Evolutionary conservation across 2,888 invertebrate genomes (phyloP).

Genomic region (Clunio marinus): DNA sequence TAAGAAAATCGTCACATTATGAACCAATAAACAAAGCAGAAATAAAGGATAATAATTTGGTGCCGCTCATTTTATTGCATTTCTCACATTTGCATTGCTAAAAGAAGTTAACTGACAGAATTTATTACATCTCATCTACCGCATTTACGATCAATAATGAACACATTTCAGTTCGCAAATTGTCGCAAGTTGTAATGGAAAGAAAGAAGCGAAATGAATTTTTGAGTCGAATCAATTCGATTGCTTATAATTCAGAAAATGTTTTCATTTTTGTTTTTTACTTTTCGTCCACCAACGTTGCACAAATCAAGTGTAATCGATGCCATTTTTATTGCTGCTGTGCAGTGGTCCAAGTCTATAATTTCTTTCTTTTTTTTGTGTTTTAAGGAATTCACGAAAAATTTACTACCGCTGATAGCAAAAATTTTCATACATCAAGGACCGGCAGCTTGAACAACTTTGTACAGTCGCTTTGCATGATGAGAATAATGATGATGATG

Average conservation of each 20-base stretch:
- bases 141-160: not conserved
- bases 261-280: too few relatives aligned
- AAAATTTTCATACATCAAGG: not conserved
- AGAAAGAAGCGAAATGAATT: not conserved
- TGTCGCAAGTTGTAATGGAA: too few relatives aligned
- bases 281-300: too few relatives aligned
- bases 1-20: not conserved
- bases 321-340: not conserved
- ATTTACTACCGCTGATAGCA: not conserved
- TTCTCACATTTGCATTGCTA: not conserved
- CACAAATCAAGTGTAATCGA: too few relatives aligned
- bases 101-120: constrained; percentile 1
- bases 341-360: not conserved
- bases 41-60: not conserved
- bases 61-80: not conserved
- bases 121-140: constrained; percentile 3
- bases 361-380: not conserved
- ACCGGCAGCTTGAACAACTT: not conserved
- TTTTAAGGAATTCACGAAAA: not conserved
- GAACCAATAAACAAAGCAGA: constrained; percentile 1
- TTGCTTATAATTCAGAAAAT: not conserved
- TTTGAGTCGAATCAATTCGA: not conserved
- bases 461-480: not conserved
- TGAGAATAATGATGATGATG: too few relatives aligned
- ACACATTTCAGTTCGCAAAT: not conserved